Evolutionary conservation across 1,140 invertebrate genomes (phyloP), one percentile per base, ranked within the genome.

Genomic region (Drosophila tani): DNA sequence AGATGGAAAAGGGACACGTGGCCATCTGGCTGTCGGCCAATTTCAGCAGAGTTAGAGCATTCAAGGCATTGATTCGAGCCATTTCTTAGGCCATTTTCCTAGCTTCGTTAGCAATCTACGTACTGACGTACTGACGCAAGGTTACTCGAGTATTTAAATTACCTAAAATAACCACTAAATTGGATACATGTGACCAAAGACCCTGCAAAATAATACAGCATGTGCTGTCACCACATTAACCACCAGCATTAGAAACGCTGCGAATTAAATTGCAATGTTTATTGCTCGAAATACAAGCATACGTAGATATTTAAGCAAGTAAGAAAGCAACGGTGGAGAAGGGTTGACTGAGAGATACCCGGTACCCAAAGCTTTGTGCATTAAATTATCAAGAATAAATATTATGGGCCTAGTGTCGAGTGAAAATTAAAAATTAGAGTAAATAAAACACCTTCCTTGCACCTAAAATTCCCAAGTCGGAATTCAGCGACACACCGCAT

Each of bases 1-100:
- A 35, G 14, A 11, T 24, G 53, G 53, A 24, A 56, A 53, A 64
- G 17, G 17, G 56, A 56, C 78, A 81, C 79, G 79, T 81, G 79
- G 56, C 50, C 60, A 64, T 40, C 75, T 70, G 78, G 71, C 75
- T 43, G 2, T 58, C 19, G 65, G 75, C 65, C 66, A 55, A 50
- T 32, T 69, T 40, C 24, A 32, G 35, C n/a, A 57, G 19, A 65
- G 35, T 47, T 65, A n/a, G 63, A 64, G 12, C 40, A 59, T 45
- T 43, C 27, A 45, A 9, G 12, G 57, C 38, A 12, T 58, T 12
- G 27, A 14, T 40, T n/a, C n/a, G 32, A 24, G n/a, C 15, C 19
- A 38, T 27, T 19, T 29, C 4, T 41, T n/a, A 19, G 29, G n/a
- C 21, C 21, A 58, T 15, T 38, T 24, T 14, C 12, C 14, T 43